Conservation (phyloP, 2,888 invertebrate species). For the Volucella zonaria region DNA sequence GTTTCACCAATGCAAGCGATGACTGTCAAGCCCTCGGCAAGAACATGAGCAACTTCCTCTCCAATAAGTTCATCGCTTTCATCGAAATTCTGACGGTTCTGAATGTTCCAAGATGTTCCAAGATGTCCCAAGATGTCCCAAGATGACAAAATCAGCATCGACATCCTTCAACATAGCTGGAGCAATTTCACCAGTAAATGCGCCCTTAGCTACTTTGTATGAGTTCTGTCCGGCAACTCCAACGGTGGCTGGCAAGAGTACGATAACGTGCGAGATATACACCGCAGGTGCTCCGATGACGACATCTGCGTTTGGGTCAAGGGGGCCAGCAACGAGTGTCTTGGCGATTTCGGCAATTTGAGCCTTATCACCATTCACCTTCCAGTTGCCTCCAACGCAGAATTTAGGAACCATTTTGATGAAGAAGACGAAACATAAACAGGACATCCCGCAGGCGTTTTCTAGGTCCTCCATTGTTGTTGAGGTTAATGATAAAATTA, state of each 20-base stretch:
- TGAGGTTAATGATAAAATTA: no score
- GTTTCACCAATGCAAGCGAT: constrained; percentile 99
- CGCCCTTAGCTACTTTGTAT: constrained; percentile 95
- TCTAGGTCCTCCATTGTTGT: no score
- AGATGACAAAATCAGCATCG: constrained; percentile 95
- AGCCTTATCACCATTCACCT: constrained; percentile 97
- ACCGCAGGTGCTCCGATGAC: constrained; percentile 95
- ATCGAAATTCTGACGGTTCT: constrained; percentile 93
- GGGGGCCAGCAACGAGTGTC: constrained; percentile 88
- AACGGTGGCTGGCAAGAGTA: constrained; percentile 88
- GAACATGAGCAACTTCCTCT: constrained; percentile 89
- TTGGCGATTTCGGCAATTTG: constrained; percentile 91
- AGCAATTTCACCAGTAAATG: constrained; percentile 98
- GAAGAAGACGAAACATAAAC: constrained; percentile 37
- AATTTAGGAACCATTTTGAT: constrained; percentile 92
- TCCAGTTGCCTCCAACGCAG: constrained; percentile 99
- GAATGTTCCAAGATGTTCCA: no score
- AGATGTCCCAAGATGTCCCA: no score
- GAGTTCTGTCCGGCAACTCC: constrained; percentile 91
- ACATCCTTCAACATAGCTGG: constrained; percentile 98
- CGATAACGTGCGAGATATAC: constrained; percentile 90
- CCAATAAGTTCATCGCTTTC: constrained; percentile 93
- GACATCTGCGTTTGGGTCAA: constrained; percentile 94
- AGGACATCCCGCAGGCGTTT: no score
- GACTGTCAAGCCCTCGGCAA: constrained; percentile 89